Evolutionary conservation across 2,888 invertebrate genomes (phyloP).

Genomic region (Metopia argyrocephala): DNA sequence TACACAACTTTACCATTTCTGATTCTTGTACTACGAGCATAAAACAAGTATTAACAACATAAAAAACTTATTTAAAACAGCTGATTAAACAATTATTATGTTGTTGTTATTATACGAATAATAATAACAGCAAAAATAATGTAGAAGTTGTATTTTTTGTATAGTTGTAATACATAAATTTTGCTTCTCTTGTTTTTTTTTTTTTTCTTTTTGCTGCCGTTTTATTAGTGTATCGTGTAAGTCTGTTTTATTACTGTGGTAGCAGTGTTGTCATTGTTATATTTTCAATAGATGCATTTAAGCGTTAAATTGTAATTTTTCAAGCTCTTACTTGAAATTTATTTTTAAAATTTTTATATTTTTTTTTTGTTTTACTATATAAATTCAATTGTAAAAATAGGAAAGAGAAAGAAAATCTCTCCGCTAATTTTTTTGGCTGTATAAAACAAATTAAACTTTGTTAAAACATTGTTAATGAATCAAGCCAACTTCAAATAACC

Average conservation of each 20-base stretch:
- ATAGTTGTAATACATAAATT: background rate
- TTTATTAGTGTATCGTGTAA: background rate
- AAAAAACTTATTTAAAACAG: slow-evolving; percentile 47
- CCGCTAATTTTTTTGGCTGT: too few species aligned
- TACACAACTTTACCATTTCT: background rate
- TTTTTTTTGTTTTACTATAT: background rate
- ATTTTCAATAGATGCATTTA: slow-evolving; percentile 37
- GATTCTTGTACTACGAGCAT: background rate
- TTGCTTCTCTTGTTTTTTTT: background rate
- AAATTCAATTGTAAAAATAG: background rate
- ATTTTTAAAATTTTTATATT: background rate
- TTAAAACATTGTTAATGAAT: too few species aligned
- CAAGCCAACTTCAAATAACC: too few species aligned
- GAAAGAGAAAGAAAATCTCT: too few species aligned
- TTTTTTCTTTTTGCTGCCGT: slow-evolving; percentile 15
- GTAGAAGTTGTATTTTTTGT: slow-evolving; percentile 26
- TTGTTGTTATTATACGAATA: slow-evolving; percentile 37
- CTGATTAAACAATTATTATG: slow-evolving; percentile 60
- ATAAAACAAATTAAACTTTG: too few species aligned
- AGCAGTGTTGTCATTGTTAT: slow-evolving; percentile 19
- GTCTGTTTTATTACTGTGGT: background rate
- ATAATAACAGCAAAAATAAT: slow-evolving; percentile 24
- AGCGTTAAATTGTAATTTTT: slow-evolving; percentile 52
- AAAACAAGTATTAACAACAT: background rate
- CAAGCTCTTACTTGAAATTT: background rate